Evolutionary conservation across 23 tunicate genomes (phyloP), one percentile per base, ranked within the genome.

Genomic region (Halocynthia roretzi): DNA sequence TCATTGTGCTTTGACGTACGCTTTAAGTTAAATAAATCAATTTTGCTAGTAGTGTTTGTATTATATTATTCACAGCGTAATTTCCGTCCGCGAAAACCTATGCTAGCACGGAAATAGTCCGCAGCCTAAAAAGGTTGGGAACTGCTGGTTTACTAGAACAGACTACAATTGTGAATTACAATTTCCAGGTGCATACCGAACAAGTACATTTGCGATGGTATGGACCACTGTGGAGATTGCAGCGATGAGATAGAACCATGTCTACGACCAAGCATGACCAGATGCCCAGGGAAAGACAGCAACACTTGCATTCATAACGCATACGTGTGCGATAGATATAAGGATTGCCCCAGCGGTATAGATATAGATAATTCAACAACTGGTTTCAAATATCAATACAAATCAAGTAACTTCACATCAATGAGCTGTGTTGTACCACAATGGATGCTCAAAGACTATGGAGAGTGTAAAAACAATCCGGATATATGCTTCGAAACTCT

Each of bases 191-290:
- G 86, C 23, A 54, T 80, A 51, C 83, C 83, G 0, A 51, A 12
- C 40, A 22, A 80, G n/a, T 80, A 67, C 17, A 19, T 71, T 14
- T 81, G 84, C 48, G 84, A 81, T 57, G 84, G 84, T 7, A 61
- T 81, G 78, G 68, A 54, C 6, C 78, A 81, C 58, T 81, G 84
- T 7, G 84, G 84, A 51, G 84, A 81, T 23, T 71, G 84, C 69
- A 81, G 84, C 56, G 84, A 81, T 50, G 84, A 81, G 50, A 83
- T 83, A 50, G 86, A 83, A 52, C 40, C 52, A 31, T 83, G 86
- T 10, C 80, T 60, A 8, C 75, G 76, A 50, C 80, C 86, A 10
- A 50, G 86, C 15, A 83, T 83, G 86, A 75, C 63, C 63, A 48
- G 86, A 21, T 83, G 86, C 62, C 72, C 72, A 7, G 53, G 12